These are phyloP conservation scores for Stegana nigrithorax DNA, from an alignment of 2,888 invertebrate species.

Conservation along the genomic window DNA sequence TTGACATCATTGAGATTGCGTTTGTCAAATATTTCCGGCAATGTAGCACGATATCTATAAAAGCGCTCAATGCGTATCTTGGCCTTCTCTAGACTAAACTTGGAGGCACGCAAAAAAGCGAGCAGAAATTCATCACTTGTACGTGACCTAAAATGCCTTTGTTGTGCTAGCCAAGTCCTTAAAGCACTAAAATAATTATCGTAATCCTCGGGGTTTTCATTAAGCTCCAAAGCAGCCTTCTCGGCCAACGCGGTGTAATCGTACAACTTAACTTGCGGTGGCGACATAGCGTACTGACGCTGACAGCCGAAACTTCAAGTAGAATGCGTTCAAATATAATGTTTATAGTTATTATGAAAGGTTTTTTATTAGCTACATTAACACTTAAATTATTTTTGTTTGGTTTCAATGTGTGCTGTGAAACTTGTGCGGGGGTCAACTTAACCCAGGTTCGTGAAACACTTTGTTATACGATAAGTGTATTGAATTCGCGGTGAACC, in stretches of 20 bases:
- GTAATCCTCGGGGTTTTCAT: conserved; percentile 67
- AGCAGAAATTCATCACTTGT: conserved; percentile 67
- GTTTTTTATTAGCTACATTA: no score
- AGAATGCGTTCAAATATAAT: no score
- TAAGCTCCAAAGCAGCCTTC: conserved; percentile 66
- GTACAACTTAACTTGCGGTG: no score
- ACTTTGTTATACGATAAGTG: no score
- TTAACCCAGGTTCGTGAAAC: no score
- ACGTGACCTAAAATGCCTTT: conserved; percentile 66
- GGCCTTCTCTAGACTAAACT: conserved; percentile 69
- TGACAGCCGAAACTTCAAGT: no score
- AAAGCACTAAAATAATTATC: conserved; percentile 66
- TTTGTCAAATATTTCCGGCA: conserved; percentile 69
- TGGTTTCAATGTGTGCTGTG: no score
- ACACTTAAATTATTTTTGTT: no score
- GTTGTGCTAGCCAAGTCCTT: conserved; percentile 67
- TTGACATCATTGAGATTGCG: conserved; percentile 35
- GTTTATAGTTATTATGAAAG: no score
- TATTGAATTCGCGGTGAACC: no score
- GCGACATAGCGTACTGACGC: no score
- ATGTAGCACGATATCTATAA: conserved; percentile 64
- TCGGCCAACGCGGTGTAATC: conserved; percentile 39
- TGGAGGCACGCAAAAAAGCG: conserved; percentile 69
- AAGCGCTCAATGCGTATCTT: conserved; percentile 71
- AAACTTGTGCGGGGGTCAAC: no score